Conservation (phyloP, 2,888 invertebrate species). For the Leptinotarsa juncta region DNA sequence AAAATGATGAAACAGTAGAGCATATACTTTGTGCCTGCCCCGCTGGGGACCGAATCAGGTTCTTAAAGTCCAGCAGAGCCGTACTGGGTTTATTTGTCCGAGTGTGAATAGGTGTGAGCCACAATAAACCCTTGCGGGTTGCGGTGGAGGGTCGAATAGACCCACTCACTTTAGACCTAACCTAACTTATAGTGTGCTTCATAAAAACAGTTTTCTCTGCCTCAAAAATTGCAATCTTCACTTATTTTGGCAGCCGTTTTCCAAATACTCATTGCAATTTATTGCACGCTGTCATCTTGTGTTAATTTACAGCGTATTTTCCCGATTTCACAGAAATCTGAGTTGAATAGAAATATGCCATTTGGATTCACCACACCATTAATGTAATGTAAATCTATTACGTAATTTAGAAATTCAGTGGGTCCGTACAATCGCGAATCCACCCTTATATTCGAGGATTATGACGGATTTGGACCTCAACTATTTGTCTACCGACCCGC, state of each 20-base stretch:
- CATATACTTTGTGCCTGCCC: no score
- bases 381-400: slow-evolving; percentile 43
- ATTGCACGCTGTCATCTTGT: background rate
- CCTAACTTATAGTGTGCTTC: no score
- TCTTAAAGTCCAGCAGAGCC: no score
- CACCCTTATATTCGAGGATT: slow-evolving; percentile 45
- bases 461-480: slow-evolving; percentile 47
- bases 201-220: no score
- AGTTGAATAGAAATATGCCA: slow-evolving; percentile 22
- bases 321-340: slow-evolving; percentile 30
- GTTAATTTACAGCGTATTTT: slow-evolving; percentile 17
- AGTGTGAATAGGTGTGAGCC: no score
- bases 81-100: no score
- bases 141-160: no score
- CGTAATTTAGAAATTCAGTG: slow-evolving; percentile 44
- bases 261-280: background rate
- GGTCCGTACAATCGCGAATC: slow-evolving; percentile 39
- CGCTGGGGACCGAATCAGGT: no score
- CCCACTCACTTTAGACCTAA: no score
- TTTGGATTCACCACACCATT: slow-evolving; percentile 25
- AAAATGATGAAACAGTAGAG: no score
- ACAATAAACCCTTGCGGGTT: no score
- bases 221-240: no score
- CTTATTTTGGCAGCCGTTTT: background rate
- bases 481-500: slow-evolving; percentile 43